Conservation (phyloP, 2,113 vertebrate genomes). For the Okapia johnstoni region DNA sequence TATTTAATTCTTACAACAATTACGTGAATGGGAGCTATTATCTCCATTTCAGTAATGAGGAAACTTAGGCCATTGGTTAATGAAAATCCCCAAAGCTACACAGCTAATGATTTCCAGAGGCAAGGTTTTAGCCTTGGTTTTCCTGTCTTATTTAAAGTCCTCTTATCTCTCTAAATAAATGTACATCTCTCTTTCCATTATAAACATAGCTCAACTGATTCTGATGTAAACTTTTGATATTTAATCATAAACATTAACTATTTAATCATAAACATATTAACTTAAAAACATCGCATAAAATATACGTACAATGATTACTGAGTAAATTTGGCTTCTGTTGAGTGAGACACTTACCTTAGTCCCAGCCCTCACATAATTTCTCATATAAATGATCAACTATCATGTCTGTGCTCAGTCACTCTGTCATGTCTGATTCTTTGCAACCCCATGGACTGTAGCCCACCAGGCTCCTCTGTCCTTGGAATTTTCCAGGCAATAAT, state of each 20-base stretch:
- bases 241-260: not conserved
- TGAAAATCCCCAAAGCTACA: not conserved
- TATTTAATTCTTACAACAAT: not conserved
- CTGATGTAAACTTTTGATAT: not conserved
- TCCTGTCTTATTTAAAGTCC: not conserved
- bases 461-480: not conserved
- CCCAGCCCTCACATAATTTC: not conserved
- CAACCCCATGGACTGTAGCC: not conserved
- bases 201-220: not conserved
- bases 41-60: not conserved
- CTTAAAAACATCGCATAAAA: not conserved
- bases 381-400: not conserved
- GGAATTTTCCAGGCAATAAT: not conserved
- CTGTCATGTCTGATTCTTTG: not conserved
- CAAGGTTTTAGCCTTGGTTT: not conserved
- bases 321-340: not conserved
- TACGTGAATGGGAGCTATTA: not conserved
- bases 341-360: not conserved
- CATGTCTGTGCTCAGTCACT: not conserved
- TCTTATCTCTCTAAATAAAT: not conserved
- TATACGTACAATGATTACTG: not conserved
- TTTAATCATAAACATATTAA: not conserved
- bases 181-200: not conserved
- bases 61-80: not conserved
- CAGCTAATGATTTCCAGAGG: not conserved